These are phyloP conservation scores for Drosophila rellima DNA, from an alignment of 2,888 invertebrate genomes.

Conservation along the genomic window DNA sequence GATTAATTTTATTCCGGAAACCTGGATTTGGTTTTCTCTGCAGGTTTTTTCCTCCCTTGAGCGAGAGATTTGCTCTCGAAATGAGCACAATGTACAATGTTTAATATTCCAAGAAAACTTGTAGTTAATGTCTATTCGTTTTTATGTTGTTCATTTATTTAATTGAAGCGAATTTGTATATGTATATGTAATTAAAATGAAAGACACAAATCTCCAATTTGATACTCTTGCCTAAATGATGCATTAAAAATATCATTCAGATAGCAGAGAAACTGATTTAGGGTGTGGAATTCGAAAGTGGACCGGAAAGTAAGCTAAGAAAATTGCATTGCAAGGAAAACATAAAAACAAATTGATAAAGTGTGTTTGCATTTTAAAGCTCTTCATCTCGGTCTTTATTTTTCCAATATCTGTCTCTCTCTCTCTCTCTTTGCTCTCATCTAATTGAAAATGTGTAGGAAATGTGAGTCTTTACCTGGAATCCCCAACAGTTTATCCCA, in stretches of 20 bases:
- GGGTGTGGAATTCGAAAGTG: background rate
- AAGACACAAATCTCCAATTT: no score
- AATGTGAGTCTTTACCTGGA: conserved; percentile 22
- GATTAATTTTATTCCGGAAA: no score
- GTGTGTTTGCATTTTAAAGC: background rate
- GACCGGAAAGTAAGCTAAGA: background rate
- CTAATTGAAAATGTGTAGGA: conserved; percentile 1
- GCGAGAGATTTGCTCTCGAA: background rate
- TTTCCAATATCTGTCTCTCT: background rate
- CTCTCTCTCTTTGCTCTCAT: background rate
- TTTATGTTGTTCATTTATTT: no score
- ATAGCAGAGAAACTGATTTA: background rate
- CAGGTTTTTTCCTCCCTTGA: background rate
- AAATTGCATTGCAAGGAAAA: background rate
- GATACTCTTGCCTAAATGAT: background rate
- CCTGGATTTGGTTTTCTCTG: no score
- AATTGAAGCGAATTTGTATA: no score
- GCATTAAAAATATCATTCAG: background rate
- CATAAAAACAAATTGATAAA: conserved; percentile 4
- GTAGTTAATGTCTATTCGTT: no score
- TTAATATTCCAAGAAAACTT: no score
- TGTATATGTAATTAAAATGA: no score
- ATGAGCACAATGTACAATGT: no score
- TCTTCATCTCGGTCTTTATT: background rate
- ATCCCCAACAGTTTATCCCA: conserved; percentile 11